Evolutionary conservation across 2,797 vertebrate genomes (phyloP), one percentile per base, ranked within the genome.

Genomic region (Sparus aurata): DNA sequence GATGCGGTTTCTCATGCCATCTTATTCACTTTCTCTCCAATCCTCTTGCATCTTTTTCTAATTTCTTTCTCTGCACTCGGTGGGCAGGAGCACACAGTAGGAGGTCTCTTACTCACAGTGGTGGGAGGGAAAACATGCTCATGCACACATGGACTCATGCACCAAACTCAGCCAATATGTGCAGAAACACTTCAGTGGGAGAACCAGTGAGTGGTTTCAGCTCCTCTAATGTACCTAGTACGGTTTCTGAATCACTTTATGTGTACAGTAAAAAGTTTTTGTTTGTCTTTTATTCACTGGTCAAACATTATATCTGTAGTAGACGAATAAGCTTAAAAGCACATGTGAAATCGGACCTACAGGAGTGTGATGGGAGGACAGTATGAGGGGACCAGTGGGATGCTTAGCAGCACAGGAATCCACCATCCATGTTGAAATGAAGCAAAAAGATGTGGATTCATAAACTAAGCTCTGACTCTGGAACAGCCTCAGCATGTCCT

Each of bases 91-190:
- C 69, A 64, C 87, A 67, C 82, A 80, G 91, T 73, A 50, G 82
- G 89, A 85, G 80, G 78, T 55, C 73, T 61, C 74, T 85, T 90
- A 85, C 87, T 92, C 90, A 89, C 68, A 61, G 76, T 61, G 75
- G 55, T 68, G 54, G 46, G 66, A 50, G 83, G 78, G 67, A 82
- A 81, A 75, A 76, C 47, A 69, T 22, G 23, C 71, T 43, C 61
- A 57, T 45, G 66, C 75, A 77, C 85, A 72, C 77, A 70, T 43
- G 59, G 58, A 71, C 83, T 72, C 74, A 23, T 53, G 41, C 74
- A 69, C 20, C 49, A 13, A 73, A 75, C 73, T 75, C 71, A 83
- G 69, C 84, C 54, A 73, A 71, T 78, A 71, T 76, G 60, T 82
- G 70, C 81, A 63, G 55, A 70, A 77, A 82, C 62, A 68, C 70